Evolutionary conservation across 2,888 invertebrate genomes (phyloP).

Genomic region (Lasioglossum vierecki): DNA sequence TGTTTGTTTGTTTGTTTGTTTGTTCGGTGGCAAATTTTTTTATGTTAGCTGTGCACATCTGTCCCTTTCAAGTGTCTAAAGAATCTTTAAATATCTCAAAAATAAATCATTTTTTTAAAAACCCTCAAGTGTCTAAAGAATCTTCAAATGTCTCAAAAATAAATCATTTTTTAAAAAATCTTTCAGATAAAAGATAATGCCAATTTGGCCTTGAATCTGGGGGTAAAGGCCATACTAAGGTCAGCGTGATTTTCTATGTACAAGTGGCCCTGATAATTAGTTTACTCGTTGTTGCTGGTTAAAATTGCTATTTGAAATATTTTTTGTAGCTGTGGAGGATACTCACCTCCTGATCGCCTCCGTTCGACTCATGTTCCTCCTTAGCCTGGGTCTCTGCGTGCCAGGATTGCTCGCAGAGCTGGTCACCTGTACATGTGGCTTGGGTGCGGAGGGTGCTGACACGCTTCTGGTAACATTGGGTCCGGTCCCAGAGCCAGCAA

Average conservation of each 20-base stretch:
- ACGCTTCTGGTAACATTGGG: slow-evolving; percentile 77
- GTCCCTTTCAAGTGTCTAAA: too few relatives aligned
- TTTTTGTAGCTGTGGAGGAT: neutral
- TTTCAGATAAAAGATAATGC: neutral
- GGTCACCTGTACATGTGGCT: slow-evolving; percentile 77
- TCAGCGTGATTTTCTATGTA: neutral
- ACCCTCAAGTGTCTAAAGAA: too few relatives aligned
- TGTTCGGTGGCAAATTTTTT: too few relatives aligned
- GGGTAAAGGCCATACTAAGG: neutral
- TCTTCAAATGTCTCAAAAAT: too few relatives aligned
- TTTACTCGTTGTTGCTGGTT: neutral
- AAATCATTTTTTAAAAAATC: neutral
- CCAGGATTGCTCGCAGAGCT: slow-evolving; percentile 80
- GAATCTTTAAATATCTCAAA: too few relatives aligned
- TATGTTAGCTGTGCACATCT: too few relatives aligned
- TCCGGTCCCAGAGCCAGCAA: slow-evolving; percentile 55
- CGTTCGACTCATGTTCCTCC: slow-evolving; percentile 84
- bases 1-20: too few relatives aligned
- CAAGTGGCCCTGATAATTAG: neutral
- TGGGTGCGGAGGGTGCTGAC: slow-evolving; percentile 78
- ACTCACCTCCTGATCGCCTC: slow-evolving; percentile 84
- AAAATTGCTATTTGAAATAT: neutral
- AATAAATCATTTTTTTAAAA: too few relatives aligned
- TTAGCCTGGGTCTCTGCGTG: slow-evolving; percentile 84
- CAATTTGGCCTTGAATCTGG: neutral